Percentiles rank a stretch among this genome's conserved stretches.
Evolutionary conservation across 2,113 vertebrate species (phyloP).

Genomic region (Azemiops feae): DNA sequence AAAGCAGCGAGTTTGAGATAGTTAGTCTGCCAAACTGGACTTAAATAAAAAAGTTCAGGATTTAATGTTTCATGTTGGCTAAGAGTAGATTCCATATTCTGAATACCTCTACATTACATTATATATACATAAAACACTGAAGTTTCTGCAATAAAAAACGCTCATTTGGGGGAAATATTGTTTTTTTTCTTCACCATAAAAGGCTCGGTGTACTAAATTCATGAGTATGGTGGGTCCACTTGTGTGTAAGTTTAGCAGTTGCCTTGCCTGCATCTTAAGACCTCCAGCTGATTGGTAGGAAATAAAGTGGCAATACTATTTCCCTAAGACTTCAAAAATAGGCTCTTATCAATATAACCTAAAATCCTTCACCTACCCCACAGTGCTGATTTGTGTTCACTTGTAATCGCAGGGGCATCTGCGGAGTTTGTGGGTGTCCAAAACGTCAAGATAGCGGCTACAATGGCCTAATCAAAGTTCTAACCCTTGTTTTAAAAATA

Average conservation of each 20-base stretch:
- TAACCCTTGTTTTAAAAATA: neutral
- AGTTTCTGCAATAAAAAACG: neutral
- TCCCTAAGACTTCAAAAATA: neutral
- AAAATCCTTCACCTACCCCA: neutral
- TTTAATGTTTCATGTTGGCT: neutral
- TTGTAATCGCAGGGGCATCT: neutral
- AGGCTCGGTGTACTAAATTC: neutral
- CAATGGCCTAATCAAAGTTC: neutral
- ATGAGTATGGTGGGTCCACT: neutral
- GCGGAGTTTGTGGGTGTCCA: neutral
- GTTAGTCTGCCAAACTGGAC: neutral
- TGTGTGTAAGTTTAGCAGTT: neutral
- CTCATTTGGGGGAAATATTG: neutral
- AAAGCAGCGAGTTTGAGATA: accelerated
- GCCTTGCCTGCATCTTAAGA: neutral
- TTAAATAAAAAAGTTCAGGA: neutral
- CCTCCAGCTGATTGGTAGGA: neutral
- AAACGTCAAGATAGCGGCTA: neutral
- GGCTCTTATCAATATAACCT: neutral
- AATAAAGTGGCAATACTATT: neutral
- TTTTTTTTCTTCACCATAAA: neutral
- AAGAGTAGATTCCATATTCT: neutral
- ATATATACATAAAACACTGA: neutral
- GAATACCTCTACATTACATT: neutral
- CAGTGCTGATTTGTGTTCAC: neutral